phyloP scores from a whole-genome alignment of 2,888 invertebrate genomes.

The Aphrophora alni region DNA sequence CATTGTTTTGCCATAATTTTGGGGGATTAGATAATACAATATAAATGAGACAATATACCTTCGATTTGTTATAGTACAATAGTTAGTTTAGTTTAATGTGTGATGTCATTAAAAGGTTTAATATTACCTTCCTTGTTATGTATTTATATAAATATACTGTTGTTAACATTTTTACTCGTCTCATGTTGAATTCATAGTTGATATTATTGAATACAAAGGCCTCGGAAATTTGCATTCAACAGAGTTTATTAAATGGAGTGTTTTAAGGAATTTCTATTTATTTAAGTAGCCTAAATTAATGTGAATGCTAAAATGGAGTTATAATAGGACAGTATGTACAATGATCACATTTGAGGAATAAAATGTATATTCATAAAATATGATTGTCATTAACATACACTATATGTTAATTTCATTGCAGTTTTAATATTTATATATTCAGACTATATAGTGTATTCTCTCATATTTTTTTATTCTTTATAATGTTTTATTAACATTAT shows the following conservation, averaged over 20 bases:
- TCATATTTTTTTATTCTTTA: too few relatives aligned
- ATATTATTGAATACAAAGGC: background rate
- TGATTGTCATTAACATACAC: too few relatives aligned
- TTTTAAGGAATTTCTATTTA: background rate
- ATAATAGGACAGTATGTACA: too few relatives aligned
- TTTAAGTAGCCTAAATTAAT: background rate
- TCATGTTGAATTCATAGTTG: background rate
- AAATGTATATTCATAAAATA: too few relatives aligned
- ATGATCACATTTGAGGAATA: too few relatives aligned
- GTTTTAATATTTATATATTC: too few relatives aligned
- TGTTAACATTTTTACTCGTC: background rate
- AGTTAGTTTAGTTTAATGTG: background rate
- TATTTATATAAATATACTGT: conserved; percentile 7
- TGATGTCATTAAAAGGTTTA: background rate
- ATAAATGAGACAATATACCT: background rate
- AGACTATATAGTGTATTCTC: too few relatives aligned
- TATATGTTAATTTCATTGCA: too few relatives aligned
- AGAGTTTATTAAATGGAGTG: background rate
- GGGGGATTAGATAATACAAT: background rate
- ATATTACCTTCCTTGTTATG: background rate
- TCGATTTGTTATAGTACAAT: conserved; percentile 3
- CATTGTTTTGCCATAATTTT: background rate
- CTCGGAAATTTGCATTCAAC: background rate
- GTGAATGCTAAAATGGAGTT: background rate
- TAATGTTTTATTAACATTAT: too few relatives aligned